Evolutionary conservation across 2,113 vertebrate species (phyloP).

Genomic region (Dermatemys mawii): DNA sequence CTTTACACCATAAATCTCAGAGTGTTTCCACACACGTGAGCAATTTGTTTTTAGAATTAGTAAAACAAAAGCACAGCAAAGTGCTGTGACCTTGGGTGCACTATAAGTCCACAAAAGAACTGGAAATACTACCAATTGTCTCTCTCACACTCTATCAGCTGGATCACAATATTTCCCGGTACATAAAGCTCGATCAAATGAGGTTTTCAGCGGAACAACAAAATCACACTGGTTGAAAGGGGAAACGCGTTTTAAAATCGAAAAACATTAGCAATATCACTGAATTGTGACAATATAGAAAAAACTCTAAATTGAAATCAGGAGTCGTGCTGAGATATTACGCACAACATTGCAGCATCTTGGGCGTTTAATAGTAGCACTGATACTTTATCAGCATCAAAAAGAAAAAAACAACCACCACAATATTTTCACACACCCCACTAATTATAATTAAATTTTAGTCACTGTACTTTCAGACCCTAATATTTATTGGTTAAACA

Average conservation of each 20-base stretch:
- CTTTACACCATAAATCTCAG: neutral
- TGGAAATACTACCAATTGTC: neutral
- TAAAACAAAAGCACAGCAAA: neutral
- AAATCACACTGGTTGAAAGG: neutral
- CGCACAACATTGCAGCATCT: neutral
- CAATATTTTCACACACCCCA: neutral
- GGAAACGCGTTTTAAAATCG: neutral
- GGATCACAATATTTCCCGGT: neutral
- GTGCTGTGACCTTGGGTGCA: neutral
- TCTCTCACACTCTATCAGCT: neutral
- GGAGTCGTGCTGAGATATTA: neutral
- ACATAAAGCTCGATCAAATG: accelerated
- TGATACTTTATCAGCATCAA: neutral
- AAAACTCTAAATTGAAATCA: neutral
- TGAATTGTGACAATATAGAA: neutral
- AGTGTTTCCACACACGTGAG: neutral
- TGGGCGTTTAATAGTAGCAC: neutral
- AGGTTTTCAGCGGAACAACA: neutral
- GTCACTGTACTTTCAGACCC: neutral
- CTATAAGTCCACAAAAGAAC: neutral
- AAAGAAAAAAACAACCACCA: conserved; percentile 1
- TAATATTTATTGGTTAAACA: neutral
- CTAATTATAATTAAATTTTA: conserved; percentile 7
- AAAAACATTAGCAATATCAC: neutral
- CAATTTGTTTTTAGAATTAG: neutral